Evolutionary conservation across 2,888 invertebrate species (phyloP), one percentile per base, ranked within the genome.

Genomic region (Tortricodes alternella): DNA sequence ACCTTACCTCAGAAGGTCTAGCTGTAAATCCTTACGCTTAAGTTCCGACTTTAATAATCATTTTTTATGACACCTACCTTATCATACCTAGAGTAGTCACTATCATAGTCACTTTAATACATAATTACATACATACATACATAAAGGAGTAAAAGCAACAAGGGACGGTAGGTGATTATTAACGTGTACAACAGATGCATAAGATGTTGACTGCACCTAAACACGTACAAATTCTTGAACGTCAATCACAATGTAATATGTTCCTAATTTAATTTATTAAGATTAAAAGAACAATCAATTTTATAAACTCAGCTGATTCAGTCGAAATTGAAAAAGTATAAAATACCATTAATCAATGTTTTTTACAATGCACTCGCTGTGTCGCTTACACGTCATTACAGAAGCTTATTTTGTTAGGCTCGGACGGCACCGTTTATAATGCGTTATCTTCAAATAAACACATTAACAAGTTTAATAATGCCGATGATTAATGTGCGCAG

Each of bases 371-470:
- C 55, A 58, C 64, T 67, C 77, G 63, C 65, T 67, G 77, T 72
- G 71, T 78, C 81, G 83, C 82, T 86, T 83, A 87, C 88, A 87
- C 81, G 80, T 78, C 79, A 84, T 89, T 89, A 90, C 85, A 87
- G 84, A 75, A 89, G 88, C 87, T 89, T 89, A 89, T 84, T 82
- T 81, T 85, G 86, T 88, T 76, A 71, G 76, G 69, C 80, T 75
- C 86, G 83, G 87, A 90, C 87, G 86, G 84, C 85, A 89, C 88
- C 89, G 89, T 89, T 89, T 89, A 90, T 88, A 88, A 87, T 81
- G 73, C 81, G 89, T 85, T 89, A 89, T 89, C 89, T 90, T 85
- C 83, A 80, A 87, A 88, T 85, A 87, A 87, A 80, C 87, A 89
- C 87, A 90, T 89, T 89, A 89, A 89, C 85, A 84, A 83, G 83